Conservation (phyloP, 2,888 invertebrate species). For the Aphrophora alni region DNA sequence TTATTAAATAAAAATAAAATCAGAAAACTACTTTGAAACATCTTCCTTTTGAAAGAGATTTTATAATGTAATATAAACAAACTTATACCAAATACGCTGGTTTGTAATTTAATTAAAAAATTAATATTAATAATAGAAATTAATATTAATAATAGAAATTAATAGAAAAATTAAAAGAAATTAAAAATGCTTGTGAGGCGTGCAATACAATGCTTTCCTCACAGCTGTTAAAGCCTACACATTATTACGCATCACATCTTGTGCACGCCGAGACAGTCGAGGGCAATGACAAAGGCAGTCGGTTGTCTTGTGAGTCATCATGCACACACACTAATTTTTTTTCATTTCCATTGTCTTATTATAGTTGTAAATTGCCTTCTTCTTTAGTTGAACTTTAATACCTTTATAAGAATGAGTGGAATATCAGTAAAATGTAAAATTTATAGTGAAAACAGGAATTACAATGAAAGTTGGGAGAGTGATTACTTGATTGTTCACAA, state of each 20-base stretch:
- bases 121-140: too few species aligned
- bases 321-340: not conserved
- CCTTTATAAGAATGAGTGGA: not conserved
- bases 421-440: conserved; percentile 19
- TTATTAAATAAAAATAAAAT: too few species aligned
- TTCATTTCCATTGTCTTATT: not conserved
- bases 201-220: not conserved
- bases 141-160: too few species aligned
- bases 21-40: too few species aligned
- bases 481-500: conserved; percentile 31
- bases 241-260: not conserved
- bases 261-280: not conserved
- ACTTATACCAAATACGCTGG: too few species aligned
- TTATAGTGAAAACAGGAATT: conserved; percentile 22
- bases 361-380: not conserved
- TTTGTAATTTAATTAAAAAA: too few species aligned
- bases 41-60: too few species aligned
- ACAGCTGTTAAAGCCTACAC: not conserved
- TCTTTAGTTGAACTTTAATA: not conserved
- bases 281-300: not conserved
- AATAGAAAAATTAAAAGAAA: too few species aligned
- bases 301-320: not conserved
- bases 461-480: conserved; percentile 25
- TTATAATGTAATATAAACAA: too few species aligned
- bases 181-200: not conserved